phyloP scores from a whole-genome alignment of 2,888 invertebrate species.

The Dicycla oo region DNA sequence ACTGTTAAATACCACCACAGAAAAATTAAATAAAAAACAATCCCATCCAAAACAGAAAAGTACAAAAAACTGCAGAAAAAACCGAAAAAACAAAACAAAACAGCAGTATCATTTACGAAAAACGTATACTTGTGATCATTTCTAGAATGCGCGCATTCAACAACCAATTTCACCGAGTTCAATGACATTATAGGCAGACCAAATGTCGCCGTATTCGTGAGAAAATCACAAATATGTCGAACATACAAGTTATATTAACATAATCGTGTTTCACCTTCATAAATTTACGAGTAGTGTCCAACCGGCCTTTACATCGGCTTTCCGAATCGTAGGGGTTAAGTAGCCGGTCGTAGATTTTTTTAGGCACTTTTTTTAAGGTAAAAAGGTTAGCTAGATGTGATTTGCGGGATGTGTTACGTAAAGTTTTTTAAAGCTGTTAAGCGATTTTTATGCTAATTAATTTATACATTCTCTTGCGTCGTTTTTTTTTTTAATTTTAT shows the following conservation, averaged over 20 bases:
- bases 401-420: constrained; percentile 1
- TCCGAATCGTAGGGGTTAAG: constrained; percentile 51
- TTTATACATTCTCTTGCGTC: not conserved
- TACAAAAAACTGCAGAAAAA: not conserved
- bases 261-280: constrained; percentile 83
- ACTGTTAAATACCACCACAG: too few relatives aligned
- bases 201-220: constrained; percentile 85
- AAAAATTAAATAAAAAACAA: not conserved
- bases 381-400: not conserved
- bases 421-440: not conserved
- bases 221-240: constrained; percentile 81
- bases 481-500: not conserved
- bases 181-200: constrained; percentile 82
- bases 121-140: not conserved
- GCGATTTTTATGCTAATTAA: not conserved
- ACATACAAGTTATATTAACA: constrained; percentile 79
- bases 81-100: not conserved
- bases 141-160: constrained; percentile 37
- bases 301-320: constrained; percentile 53
- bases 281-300: constrained; percentile 73
- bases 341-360: constrained; percentile 43
- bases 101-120: not conserved
- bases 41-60: not conserved
- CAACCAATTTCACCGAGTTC: constrained; percentile 72
- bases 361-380: not conserved